phyloP scores from a whole-genome alignment of 2,797 vertebrate genomes.

The Xenentodon cancila region DNA sequence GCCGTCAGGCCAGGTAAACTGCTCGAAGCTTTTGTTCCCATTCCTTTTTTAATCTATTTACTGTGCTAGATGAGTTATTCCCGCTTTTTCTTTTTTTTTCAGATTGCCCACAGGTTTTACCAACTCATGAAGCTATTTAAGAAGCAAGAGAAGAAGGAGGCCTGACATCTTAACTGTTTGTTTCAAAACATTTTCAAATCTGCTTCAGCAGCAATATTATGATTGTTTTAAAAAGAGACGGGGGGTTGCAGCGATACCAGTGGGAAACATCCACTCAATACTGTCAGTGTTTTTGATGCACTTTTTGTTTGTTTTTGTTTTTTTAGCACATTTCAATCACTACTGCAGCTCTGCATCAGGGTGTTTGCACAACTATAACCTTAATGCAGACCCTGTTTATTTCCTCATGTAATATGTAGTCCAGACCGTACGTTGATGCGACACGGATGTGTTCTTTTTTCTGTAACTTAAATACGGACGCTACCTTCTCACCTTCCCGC shows the following conservation, averaged over 20 bases:
- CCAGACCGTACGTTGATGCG: too few species aligned
- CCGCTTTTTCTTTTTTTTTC: constrained; percentile 13
- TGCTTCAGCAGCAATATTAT: too few species aligned
- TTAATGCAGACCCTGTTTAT: not conserved
- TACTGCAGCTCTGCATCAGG: not conserved
- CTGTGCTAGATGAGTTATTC: not conserved
- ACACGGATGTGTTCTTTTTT: too few species aligned
- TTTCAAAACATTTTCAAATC: too few species aligned
- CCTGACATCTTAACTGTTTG: constrained; percentile 20
- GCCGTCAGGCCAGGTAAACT: constrained; percentile 87
- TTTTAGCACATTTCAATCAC: constrained; percentile 13
- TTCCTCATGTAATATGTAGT: too few species aligned
- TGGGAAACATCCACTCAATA: not conserved
- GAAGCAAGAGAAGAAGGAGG: constrained; percentile 89
- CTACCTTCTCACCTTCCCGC: too few species aligned
- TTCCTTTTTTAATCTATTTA: not conserved
- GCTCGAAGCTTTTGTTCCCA: not conserved
- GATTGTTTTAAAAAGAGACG: too few species aligned
- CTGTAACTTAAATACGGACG: too few species aligned
- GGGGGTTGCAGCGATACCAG: too few species aligned
- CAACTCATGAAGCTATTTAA: constrained; percentile 97
- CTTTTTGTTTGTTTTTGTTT: constrained; percentile 9
- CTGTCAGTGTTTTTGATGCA: constrained; percentile 14
- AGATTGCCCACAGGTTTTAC: constrained; percentile 93
- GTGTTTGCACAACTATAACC: not conserved